Evolutionary conservation across 2,888 invertebrate species (phyloP).

Genomic region (Saturnia japonica): DNA sequence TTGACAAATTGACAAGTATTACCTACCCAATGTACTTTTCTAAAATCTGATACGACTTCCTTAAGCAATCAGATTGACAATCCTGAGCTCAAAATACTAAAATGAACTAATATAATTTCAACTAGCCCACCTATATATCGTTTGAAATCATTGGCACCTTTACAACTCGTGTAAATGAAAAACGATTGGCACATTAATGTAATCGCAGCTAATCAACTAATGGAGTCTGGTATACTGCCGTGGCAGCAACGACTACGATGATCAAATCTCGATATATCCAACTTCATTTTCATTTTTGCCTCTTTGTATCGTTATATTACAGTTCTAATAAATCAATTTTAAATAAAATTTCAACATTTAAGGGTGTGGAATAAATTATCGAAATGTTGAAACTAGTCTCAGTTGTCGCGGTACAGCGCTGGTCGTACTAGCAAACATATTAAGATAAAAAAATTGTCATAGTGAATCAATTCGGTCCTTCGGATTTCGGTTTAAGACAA

Average conservation of each 20-base stretch:
- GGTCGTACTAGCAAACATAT: too few species aligned
- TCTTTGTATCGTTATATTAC: not conserved
- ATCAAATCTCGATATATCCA: constrained; percentile 53
- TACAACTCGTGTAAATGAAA: constrained; percentile 27
- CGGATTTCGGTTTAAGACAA: too few species aligned
- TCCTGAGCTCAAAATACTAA: not conserved
- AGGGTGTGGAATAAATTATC: not conserved
- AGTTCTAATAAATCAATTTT: not conserved
- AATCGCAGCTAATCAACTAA: constrained; percentile 67
- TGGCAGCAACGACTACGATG: constrained; percentile 50
- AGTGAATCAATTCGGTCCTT: too few species aligned
- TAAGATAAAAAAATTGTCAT: too few species aligned
- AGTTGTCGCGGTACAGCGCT: too few species aligned
- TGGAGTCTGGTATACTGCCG: constrained; percentile 56
- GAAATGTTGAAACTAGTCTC: too few species aligned
- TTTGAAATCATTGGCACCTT: constrained; percentile 7
- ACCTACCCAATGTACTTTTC: not conserved
- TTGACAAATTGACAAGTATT: not conserved
- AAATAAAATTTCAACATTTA: not conserved
- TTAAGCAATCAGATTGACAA: not conserved
- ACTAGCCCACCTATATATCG: not conserved
- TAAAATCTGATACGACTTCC: not conserved
- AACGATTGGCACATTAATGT: constrained; percentile 47
- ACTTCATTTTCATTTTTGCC: not conserved
- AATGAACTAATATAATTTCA: not conserved